Percentiles rank a stretch among this genome's conserved stretches.
Conservation (phyloP, 1,140 invertebrate species). For the Drosophila repletoides region DNA sequence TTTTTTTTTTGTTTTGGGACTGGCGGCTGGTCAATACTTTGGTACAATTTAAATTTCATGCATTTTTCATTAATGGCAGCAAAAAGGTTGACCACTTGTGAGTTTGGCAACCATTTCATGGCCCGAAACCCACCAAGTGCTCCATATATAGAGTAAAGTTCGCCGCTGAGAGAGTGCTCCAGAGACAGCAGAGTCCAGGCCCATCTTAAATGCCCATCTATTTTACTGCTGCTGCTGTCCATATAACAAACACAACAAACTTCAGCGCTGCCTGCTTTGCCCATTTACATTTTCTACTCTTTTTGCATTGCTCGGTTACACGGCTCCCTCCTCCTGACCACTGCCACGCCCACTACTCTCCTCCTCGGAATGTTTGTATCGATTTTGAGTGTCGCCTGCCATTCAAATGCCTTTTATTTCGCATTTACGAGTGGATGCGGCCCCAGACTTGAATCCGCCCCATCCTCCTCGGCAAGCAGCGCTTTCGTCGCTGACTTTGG, state of each 20-base stretch:
- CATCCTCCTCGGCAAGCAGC: background rate
- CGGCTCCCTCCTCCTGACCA: background rate
- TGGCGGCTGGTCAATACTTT: conserved; percentile 61
- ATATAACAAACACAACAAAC: conserved; percentile 52
- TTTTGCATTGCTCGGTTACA: conserved; percentile 15
- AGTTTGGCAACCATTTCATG: conserved; percentile 30
- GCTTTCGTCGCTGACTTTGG: too few relatives aligned
- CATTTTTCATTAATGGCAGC: conserved; percentile 72
- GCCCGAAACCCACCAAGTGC: conserved; percentile 1
- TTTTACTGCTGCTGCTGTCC: conserved; percentile 61
- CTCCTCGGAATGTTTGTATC: conserved; percentile 49
- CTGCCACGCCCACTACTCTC: background rate
- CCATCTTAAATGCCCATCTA: conserved; percentile 77
- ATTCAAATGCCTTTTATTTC: conserved; percentile 78
- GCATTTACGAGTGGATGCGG: conserved; percentile 61
- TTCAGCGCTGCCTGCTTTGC: conserved; percentile 32
- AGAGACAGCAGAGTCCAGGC: conserved; percentile 12
- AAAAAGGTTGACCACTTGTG: conserved; percentile 52
- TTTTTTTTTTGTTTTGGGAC: too few relatives aligned
- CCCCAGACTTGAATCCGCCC: conserved; percentile 39
- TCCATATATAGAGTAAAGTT: background rate
- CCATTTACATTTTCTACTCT: conserved; percentile 62
- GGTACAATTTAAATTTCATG: conserved; percentile 79
- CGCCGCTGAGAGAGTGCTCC: too few relatives aligned
- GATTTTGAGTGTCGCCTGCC: conserved; percentile 80